Evolutionary conservation across 2,113 vertebrate genomes (phyloP).

Genomic region (Microtus montanus): DNA sequence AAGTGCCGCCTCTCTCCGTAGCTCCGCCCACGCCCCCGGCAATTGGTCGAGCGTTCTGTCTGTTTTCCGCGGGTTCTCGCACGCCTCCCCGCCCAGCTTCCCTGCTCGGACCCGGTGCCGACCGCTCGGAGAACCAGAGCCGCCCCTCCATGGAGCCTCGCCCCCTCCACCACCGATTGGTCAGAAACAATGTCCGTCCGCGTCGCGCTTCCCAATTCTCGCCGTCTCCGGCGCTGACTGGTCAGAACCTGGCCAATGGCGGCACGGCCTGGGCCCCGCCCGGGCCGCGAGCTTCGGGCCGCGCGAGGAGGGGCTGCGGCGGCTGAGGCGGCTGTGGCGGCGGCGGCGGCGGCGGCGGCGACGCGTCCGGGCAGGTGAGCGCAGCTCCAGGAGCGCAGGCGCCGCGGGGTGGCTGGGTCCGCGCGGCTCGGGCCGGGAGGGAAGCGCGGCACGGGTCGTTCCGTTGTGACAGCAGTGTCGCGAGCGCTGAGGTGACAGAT

Average conservation of each 20-base stretch:
- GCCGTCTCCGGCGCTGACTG: background rate
- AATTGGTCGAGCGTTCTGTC: background rate
- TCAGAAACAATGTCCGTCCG: background rate
- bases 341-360: background rate
- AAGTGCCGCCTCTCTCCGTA: background rate
- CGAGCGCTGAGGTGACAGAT: background rate
- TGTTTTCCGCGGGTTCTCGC: background rate
- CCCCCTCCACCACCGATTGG: background rate
- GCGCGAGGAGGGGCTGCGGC: slow-evolving; percentile 61
- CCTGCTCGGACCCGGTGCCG: background rate
- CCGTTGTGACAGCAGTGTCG: slow-evolving; percentile 40
- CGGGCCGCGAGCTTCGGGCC: slow-evolving; percentile 22
- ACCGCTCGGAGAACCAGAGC: background rate
- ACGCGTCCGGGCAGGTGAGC: slow-evolving; percentile 70
- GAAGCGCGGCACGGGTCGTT: background rate
- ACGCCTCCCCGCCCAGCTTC: background rate
- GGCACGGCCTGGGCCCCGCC: slow-evolving; percentile 33
- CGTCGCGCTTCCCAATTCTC: background rate
- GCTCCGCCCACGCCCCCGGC: slow-evolving; percentile 4
- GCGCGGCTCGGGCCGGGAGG: background rate
- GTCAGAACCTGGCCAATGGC: slow-evolving; percentile 33
- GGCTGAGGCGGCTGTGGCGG: background rate
- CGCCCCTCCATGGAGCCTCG: background rate
- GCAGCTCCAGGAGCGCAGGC: background rate
- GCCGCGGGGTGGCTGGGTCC: background rate